Evolutionary conservation across 1,140 invertebrate genomes (phyloP).

Genomic region (Rhopalosiphum maidis): DNA sequence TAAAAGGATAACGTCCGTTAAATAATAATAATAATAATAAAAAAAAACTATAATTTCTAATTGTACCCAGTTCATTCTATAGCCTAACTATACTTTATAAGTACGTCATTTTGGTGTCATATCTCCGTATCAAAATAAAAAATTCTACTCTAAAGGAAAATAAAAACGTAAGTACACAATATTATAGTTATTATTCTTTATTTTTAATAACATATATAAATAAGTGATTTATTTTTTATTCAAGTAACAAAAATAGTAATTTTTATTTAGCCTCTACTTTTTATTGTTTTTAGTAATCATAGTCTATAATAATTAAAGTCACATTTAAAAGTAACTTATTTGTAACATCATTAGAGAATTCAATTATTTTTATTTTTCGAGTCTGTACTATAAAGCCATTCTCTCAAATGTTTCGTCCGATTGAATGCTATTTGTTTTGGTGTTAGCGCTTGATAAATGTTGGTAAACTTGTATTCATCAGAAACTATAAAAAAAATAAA

Average conservation of each 20-base stretch:
- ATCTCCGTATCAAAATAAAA: too few relatives aligned
- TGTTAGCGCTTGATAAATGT: not conserved
- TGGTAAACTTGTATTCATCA: slow-evolving; percentile 12
- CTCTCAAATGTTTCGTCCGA: slow-evolving; percentile 41
- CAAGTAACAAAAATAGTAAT: not conserved
- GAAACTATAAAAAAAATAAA: slow-evolving; percentile 25
- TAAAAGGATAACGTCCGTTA: too few relatives aligned
- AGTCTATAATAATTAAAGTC: not conserved
- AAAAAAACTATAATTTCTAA: too few relatives aligned
- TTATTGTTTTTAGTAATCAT: not conserved
- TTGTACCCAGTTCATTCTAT: too few relatives aligned
- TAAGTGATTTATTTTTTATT: not conserved
- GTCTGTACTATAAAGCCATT: slow-evolving; percentile 49
- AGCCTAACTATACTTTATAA: too few relatives aligned
- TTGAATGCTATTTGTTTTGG: slow-evolving; percentile 46
- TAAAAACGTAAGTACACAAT: not conserved
- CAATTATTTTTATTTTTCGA: not conserved
- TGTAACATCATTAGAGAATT: not conserved
- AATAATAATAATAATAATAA: too few relatives aligned
- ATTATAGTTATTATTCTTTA: too few relatives aligned
- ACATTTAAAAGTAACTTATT: not conserved
- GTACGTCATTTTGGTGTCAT: too few relatives aligned
- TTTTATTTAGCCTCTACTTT: not conserved
- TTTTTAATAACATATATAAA: too few relatives aligned
- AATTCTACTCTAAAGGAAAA: too few relatives aligned